Conservation (phyloP, 2,888 invertebrate species). For the Agelastica alni region DNA sequence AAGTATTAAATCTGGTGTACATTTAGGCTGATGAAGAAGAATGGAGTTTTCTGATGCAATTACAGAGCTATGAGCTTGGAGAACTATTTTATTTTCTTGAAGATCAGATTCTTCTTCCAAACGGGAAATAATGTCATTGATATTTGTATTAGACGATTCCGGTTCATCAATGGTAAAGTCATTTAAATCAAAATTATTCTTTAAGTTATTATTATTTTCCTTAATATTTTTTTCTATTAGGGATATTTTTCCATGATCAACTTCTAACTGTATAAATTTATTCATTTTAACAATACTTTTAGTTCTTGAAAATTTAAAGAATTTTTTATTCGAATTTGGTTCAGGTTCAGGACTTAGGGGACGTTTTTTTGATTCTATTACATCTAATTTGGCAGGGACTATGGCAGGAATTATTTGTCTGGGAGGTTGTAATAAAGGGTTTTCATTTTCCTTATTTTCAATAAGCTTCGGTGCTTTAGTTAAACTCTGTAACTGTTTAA, state of each 20-base stretch:
- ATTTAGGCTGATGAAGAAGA: constrained; percentile 37
- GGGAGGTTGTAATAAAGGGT: constrained; percentile 20
- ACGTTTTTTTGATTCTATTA: constrained; percentile 22
- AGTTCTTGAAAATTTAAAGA: constrained; percentile 55
- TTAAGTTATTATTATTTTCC: constrained; percentile 35
- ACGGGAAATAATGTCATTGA: constrained; percentile 49
- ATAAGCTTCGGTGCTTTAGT: constrained; percentile 21
- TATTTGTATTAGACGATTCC: constrained; percentile 31
- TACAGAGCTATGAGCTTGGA: constrained; percentile 42
- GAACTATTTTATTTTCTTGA: constrained; percentile 28
- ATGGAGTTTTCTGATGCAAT: constrained; percentile 44
- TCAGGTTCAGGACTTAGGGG: constrained; percentile 25
- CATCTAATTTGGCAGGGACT: constrained; percentile 11
- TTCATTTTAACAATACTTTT: constrained; percentile 52
- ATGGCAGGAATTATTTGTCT: constrained; percentile 15
- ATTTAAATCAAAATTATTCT: constrained; percentile 50
- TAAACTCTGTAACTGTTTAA: constrained; percentile 33
- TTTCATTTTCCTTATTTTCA: constrained; percentile 30
- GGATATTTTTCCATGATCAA: constrained; percentile 49
- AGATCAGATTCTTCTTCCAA: constrained; percentile 43
- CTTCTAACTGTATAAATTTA: constrained; percentile 52
- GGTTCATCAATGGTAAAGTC: constrained; percentile 50
- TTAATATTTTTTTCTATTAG: constrained; percentile 34
- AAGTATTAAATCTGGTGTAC: constrained; percentile 45
- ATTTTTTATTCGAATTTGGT: constrained; percentile 49